Evolutionary conservation across 2,113 vertebrate genomes (phyloP).

Genomic region (Oryzias melastigma): DNA sequence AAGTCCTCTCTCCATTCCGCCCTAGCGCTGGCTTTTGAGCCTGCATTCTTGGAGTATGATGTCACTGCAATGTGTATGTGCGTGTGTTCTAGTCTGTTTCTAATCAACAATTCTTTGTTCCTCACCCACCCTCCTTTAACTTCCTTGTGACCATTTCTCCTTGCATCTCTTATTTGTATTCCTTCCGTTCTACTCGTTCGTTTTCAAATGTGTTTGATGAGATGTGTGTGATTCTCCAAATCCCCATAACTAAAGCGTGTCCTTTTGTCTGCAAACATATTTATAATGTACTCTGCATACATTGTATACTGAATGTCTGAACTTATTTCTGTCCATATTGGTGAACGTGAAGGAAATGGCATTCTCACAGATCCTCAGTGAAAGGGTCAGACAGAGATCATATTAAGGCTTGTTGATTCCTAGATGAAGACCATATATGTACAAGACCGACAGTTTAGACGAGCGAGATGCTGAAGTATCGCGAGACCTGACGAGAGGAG

Average conservation of each 20-base stretch:
- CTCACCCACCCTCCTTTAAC: conserved; percentile 50
- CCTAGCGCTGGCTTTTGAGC: conserved; percentile 71
- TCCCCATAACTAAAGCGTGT: no score
- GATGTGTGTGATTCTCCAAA: no score
- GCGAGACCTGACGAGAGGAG: no score
- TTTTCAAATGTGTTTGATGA: conserved; percentile 12
- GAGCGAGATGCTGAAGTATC: no score
- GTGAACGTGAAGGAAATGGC: conserved; percentile 77
- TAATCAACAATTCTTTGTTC: conserved; percentile 73
- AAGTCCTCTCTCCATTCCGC: conserved; percentile 63
- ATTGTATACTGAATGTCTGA: neutral
- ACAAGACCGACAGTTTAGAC: no score
- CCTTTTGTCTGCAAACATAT: neutral
- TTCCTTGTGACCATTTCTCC: conserved; percentile 52
- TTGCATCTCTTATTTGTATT: conserved; percentile 41
- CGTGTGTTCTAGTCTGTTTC: conserved; percentile 77
- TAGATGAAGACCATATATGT: conserved; percentile 91
- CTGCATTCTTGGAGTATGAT: conserved; percentile 76
- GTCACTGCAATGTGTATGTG: conserved; percentile 72
- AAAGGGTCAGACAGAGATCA: conserved; percentile 93
- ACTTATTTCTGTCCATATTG: conserved; percentile 55
- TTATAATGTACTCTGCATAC: neutral
- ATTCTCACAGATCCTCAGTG: conserved; percentile 88
- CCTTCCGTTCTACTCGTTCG: conserved; percentile 40
- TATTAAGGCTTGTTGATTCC: conserved; percentile 90